A percentile compares a stretch with the other conserved stretches of the same genome.
Conservation (phyloP, 2,113 vertebrate genomes). For the Lasiurus borealis region DNA sequence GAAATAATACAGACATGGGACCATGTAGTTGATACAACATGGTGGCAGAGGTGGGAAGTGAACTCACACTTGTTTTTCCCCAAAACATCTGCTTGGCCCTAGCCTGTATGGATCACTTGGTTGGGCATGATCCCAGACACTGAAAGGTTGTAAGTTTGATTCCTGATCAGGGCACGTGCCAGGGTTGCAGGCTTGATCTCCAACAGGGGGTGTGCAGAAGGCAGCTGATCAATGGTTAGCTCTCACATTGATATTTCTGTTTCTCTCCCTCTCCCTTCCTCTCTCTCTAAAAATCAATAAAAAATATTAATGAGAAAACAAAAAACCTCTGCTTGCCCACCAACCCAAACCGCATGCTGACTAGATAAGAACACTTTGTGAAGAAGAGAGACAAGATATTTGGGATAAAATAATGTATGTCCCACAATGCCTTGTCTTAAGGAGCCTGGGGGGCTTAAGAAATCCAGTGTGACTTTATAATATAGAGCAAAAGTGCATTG, state of each 20-base stretch:
- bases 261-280: background rate
- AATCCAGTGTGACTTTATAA: background rate
- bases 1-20: background rate
- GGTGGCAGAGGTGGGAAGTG: background rate
- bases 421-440: background rate
- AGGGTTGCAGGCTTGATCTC: background rate
- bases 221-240: background rate
- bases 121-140: background rate
- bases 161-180: background rate
- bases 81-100: background rate
- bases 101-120: background rate
- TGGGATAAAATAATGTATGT: background rate
- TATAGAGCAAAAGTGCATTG: rapidly evolving
- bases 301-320: background rate
- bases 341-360: background rate
- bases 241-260: background rate
- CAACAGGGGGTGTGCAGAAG: background rate
- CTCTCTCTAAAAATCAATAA: background rate
- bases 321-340: background rate
- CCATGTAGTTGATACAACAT: rapidly evolving
- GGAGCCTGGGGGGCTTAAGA: background rate
- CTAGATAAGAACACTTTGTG: background rate
- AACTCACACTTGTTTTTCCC: background rate
- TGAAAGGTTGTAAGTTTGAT: background rate
- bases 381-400: background rate